Evolutionary conservation across 2,113 vertebrate genomes (phyloP), one percentile per base, ranked within the genome.

Genomic region (Setophaga kirtlandii): DNA sequence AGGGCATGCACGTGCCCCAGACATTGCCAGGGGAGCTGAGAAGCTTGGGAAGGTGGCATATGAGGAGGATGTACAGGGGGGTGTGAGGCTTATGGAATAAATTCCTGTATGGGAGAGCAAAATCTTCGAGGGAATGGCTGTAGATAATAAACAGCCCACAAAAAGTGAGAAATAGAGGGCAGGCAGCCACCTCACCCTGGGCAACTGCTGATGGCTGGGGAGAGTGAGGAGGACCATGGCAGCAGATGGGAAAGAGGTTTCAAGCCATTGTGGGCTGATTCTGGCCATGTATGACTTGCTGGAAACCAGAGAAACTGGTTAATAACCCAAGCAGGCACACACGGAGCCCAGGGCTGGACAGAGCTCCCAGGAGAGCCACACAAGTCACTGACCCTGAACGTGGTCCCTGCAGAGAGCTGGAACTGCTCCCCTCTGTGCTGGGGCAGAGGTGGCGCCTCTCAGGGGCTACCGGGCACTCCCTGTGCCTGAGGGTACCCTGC

Each of bases 281-380:
- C 71, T 91, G 80, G 28, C 73, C 1, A 7, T 33, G 23, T 33
- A 30, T 6, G 46, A 60, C 47, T 67, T 92, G 23, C 73, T 84
- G 69, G 59, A 91, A 96, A 70, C 24, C 59, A 77, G 76, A 59
- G 83, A 55, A 77, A 81, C 80, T 89, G 68, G 46, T 94, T 65
- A 25, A 68, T 77, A 87, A 39, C 60, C 42, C 39, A 18, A 42
- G 46, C 67, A 73, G 76, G 71, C 53, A 13, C 20, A 37, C 8
- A 2, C 23, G 50, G 74, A 87, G 69, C 35, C 55, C 84, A 27
- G 90, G 65, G 79, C 56, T 83, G 86, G 75, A 63, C 69, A 87
- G 90, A 92, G 56, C 74, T 67, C 42, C 0, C 0, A 42, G 77
- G 56, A 75, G 69, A 79, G 33, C 33, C 60, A 46, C 46, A 6